Percentiles rank a stretch among this genome's conserved stretches.
Evolutionary conservation across 2,797 vertebrate species (phyloP).

Genomic region (Brachymystax lenok): DNA sequence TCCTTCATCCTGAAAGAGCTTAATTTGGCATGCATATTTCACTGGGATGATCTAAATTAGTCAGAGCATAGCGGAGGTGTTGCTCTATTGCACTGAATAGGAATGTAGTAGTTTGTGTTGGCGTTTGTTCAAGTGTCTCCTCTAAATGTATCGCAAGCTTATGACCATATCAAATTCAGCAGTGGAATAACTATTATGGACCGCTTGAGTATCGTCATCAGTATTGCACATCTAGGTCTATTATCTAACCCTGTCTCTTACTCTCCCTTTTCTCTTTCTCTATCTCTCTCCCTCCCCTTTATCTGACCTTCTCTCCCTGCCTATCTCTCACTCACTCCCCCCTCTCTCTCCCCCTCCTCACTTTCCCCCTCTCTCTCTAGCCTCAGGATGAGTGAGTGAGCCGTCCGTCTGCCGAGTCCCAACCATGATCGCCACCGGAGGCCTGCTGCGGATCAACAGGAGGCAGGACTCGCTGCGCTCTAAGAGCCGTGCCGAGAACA

Average conservation of each 20-base stretch:
- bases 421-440: conserved; percentile 94
- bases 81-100: background rate
- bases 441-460: conserved; percentile 89
- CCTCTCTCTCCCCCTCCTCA: background rate
- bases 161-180: background rate
- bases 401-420: conserved; percentile 22
- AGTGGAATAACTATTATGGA: background rate
- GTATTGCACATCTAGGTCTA: background rate
- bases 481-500: conserved; percentile 76
- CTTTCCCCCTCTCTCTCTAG: background rate
- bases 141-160: background rate
- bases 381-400: conserved; percentile 54
- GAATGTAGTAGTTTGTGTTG: background rate
- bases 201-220: background rate
- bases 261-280: background rate
- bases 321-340: no score
- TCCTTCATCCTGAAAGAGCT: background rate
- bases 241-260: background rate
- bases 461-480: conserved; percentile 88
- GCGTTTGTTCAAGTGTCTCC: background rate
- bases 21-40: background rate
- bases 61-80: background rate
- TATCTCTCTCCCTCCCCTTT: background rate
- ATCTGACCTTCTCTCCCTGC: no score
- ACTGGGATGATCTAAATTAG: background rate